Conservation (phyloP, 2,888 invertebrate genomes). For the Pristionchus mayeri region DNA sequence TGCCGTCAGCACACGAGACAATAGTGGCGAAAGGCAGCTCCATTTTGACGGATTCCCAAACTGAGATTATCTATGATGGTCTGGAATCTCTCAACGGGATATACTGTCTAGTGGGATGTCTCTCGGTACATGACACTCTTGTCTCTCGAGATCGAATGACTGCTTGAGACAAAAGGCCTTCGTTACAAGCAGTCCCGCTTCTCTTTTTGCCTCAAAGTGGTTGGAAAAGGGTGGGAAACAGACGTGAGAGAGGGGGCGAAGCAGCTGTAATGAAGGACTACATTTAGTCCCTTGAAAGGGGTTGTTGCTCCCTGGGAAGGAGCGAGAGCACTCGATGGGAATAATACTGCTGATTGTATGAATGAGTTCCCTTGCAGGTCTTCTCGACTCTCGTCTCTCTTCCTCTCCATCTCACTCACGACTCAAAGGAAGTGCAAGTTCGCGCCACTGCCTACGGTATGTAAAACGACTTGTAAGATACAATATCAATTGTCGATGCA, state of each 20-base stretch:
- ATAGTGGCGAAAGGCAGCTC: conserved; percentile 13
- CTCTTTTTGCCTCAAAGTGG: conserved; percentile 27
- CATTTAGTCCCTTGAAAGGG: background rate
- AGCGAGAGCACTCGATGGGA: background rate
- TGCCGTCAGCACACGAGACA: conserved; percentile 13
- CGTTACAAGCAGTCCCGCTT: conserved; percentile 14
- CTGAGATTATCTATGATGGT: background rate
- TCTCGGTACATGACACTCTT: background rate
- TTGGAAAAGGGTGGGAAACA: conserved; percentile 31
- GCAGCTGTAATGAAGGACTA: conserved; percentile 37
- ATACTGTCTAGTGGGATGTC: conserved; percentile 24
- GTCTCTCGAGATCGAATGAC: conserved; percentile 27
- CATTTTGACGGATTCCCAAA: conserved; percentile 43
- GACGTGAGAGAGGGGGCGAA: background rate
- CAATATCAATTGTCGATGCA: conserved; percentile 21
- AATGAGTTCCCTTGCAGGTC: conserved; percentile 11
- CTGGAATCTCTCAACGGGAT: background rate
- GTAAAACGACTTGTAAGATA: background rate
- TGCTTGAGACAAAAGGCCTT: conserved; percentile 30
- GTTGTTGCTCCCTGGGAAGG: background rate
- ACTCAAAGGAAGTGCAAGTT: conserved; percentile 14
- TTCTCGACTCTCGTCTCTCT: conserved; percentile 4
- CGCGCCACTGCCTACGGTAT: conserved; percentile 15
- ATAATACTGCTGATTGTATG: background rate
- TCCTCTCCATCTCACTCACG: background rate